These are phyloP conservation scores for Phoenicopterus ruber DNA, from an alignment of 2,113 vertebrate species.

Conservation along the genomic window DNA sequence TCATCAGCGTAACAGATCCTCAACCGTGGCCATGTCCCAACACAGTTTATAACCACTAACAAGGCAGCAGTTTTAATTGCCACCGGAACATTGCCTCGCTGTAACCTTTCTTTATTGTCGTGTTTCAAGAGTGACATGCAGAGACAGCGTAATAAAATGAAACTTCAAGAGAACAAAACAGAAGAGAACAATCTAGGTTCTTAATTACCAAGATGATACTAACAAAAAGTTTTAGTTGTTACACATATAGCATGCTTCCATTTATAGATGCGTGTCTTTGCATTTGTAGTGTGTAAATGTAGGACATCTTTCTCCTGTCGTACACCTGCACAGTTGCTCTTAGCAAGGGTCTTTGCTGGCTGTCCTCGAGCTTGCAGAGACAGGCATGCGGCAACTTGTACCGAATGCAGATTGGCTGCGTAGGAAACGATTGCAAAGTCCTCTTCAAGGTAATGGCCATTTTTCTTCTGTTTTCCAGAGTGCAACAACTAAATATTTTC, in stretches of 20 bases:
- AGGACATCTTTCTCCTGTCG: neutral
- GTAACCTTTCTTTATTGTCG: neutral
- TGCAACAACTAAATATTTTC: neutral
- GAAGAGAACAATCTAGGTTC: neutral
- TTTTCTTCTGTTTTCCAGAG: neutral
- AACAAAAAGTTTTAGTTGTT: neutral
- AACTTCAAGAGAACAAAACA: neutral
- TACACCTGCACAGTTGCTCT: neutral
- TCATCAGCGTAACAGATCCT: neutral
- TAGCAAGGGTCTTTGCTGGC: neutral
- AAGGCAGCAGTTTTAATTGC: neutral
- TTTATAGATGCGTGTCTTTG: neutral
- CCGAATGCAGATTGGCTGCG: neutral
- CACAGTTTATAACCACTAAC: neutral
- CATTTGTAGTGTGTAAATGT: neutral
- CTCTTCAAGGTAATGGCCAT: neutral
- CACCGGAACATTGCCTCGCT: neutral
- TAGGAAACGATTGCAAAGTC: neutral
- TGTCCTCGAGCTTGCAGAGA: neutral
- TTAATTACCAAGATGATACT: neutral
- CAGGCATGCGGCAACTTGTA: neutral
- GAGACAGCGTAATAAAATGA: neutral
- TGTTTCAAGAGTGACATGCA: neutral
- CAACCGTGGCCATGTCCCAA: neutral
- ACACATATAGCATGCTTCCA: neutral